A percentile compares a stretch with the other conserved stretches of the same genome.
Evolutionary conservation across 1,140 invertebrate species (phyloP).

Genomic region (Drosophila pseudoananassae): DNA sequence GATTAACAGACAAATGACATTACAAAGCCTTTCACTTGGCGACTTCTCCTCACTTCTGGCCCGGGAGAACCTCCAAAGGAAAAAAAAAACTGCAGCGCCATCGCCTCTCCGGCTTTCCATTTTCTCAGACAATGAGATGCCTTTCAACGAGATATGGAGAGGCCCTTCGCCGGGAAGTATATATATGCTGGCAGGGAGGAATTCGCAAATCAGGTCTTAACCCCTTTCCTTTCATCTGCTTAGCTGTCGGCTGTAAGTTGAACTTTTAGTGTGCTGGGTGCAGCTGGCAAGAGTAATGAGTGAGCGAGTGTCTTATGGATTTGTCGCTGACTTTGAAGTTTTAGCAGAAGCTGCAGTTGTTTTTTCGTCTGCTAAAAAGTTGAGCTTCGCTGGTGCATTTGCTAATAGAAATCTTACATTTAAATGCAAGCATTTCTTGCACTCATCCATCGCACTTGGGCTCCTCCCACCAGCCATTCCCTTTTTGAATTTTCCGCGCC

Average conservation of each 20-base stretch:
- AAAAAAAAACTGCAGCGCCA: slow-evolving; percentile 24
- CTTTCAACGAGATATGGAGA: slow-evolving; percentile 55
- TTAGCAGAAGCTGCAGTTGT: background rate
- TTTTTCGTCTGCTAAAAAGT: slow-evolving; percentile 31
- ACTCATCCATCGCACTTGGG: slow-evolving; percentile 7
- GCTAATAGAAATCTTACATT: slow-evolving; percentile 52
- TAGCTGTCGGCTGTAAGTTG: slow-evolving; percentile 57
- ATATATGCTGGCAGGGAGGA: slow-evolving; percentile 21
- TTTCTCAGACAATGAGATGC: slow-evolving; percentile 63
- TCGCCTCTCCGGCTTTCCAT: slow-evolving; percentile 41
- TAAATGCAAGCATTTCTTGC: slow-evolving; percentile 37
- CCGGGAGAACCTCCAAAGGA: background rate
- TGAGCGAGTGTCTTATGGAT: slow-evolving; percentile 53
- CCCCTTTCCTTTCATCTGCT: slow-evolving; percentile 64
- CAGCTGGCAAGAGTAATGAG: slow-evolving; percentile 52
- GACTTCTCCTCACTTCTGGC: slow-evolving; percentile 36
- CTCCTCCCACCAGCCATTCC: slow-evolving; percentile 12
- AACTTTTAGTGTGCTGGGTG: slow-evolving; percentile 58
- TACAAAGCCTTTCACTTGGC: slow-evolving; percentile 78
- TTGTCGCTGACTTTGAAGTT: slow-evolving; percentile 60
- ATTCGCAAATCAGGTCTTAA: slow-evolving; percentile 75
- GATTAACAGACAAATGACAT: slow-evolving; percentile 82
- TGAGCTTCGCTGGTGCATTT: slow-evolving; percentile 33
- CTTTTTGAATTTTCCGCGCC: background rate
- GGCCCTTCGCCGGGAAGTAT: slow-evolving; percentile 40